Base-by-base conservation (phyloP, 2,797 vertebrate species). In the Acanthurus lineatus region DNA sequence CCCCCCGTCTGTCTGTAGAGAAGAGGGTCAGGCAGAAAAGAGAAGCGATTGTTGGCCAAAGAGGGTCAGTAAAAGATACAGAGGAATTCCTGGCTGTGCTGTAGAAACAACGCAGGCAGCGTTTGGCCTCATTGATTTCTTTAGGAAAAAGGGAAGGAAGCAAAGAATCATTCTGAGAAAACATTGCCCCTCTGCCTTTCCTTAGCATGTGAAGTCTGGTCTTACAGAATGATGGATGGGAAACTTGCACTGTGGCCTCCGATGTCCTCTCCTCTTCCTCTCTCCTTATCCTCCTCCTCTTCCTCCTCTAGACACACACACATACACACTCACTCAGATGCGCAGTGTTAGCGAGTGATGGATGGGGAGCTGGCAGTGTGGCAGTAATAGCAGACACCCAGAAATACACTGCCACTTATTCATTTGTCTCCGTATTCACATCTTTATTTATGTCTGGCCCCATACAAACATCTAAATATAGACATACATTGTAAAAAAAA, bases 341-440 rank as follows among this genome's bases (percentile, higher is more conserved):
- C 87, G 77, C 78, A 75, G 91, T 84, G 84, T 93, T 92, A 89
- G 85, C 84, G 54, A 68, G 82, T 94, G 94, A 95, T 94, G 90
- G 92, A 95, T 93, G 90, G 80, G 61, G 69, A 81, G 82, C 83
- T 90, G 90, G 89, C 86, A 89, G 80, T 76, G 80, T 90, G 93
- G 88, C 89, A 91, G 89, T 90, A 91, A 91, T 88, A 88, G 87
- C 90, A 89, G 89, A 93, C 90, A 90, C 81, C 82, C 82, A 87
- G 78, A 79, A 82, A 86, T 86, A 76, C 84, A 66, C 86, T 82
- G 81, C 82, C 77, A 91, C 90, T 89, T 86, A 76, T 89, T 92
- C 79, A 92, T 88, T 83, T 83, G 74, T 90, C 81, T 85, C 63
- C 5, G 68, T 73, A 76, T 88, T 83, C 88, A 73, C 75, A 76